These are phyloP conservation scores for Hylaeus anthracinus DNA, from an alignment of 1,140 invertebrate species.

Conservation along the genomic window DNA sequence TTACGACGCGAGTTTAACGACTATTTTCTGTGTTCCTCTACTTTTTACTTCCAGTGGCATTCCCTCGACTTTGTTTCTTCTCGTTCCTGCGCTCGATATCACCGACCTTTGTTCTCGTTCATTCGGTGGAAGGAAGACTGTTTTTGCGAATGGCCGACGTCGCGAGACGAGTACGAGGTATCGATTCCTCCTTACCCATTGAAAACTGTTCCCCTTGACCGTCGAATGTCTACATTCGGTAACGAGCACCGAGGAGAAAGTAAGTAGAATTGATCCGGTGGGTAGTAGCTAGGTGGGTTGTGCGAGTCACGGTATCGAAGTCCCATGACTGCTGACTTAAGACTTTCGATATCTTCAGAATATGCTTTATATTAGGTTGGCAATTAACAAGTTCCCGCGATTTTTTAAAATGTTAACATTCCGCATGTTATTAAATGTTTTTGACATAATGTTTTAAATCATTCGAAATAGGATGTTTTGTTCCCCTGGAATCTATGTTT, in stretches of 20 bases:
- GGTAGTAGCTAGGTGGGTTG: too few relatives aligned
- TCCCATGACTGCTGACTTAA: too few relatives aligned
- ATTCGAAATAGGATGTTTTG: too few relatives aligned
- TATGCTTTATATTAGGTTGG: too few relatives aligned
- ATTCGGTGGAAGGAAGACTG: slow-evolving; percentile 13
- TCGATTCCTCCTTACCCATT: neutral
- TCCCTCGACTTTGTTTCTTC: slow-evolving; percentile 37
- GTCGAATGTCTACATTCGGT: neutral
- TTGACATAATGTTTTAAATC: too few relatives aligned
- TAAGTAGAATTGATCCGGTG: neutral
- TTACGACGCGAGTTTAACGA: slow-evolving; percentile 73
- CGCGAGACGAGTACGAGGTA: neutral
- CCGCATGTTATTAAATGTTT: too few relatives aligned
- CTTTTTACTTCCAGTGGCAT: slow-evolving; percentile 59
- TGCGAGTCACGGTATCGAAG: too few relatives aligned
- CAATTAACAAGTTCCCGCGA: too few relatives aligned
- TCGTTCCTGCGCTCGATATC: slow-evolving; percentile 18
- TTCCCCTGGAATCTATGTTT: too few relatives aligned
- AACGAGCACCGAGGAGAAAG: neutral
- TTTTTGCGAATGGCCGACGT: neutral
- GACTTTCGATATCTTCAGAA: too few relatives aligned
- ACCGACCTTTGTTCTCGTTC: neutral
- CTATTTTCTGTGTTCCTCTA: slow-evolving; percentile 58
- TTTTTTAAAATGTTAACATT: too few relatives aligned
- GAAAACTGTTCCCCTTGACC: neutral